Base-by-base conservation (phyloP, 2,113 vertebrate species). In the Eulemur macaco region DNA sequence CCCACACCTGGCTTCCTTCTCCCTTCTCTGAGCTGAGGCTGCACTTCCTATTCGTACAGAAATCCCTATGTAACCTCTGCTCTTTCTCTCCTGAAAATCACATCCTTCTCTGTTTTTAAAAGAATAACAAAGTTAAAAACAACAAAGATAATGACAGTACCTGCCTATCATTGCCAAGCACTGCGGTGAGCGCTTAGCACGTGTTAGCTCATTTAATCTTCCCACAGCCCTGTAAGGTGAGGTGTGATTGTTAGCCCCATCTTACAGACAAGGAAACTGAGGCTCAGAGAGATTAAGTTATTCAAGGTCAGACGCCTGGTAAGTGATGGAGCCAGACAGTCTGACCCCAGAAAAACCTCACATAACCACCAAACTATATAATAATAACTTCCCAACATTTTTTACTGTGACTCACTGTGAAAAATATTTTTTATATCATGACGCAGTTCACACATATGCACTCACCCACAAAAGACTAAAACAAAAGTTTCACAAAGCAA, bases 301-400 rank as follows among this genome's bases (percentile, higher is more conserved):
- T 89, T 90, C 85, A 87, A 52, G 31, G 85, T 69, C 88, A 89
- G 56, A 74, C 56, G 69, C 50, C 87, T 95, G 85, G 88, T 76
- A 80, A 96, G 8, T 34, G 56, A 96, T 66, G 91, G 93, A 96
- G 91, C 88, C 97, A 97, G 96, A 95, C 93, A 96, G 96, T 92
- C 95, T 95, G 91, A 97, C 91, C 97, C 91, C 81, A 96, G 96
- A 68, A 84, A 96, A 97, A 47, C 68, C 91, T 96, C 93, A 45
- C n/a, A 84, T 56, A 94, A 95, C 96, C 96, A 84, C 93, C 76
- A 83, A 94, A 87, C 93, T 94, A 63, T 93, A 90, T 92, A 97
- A 95, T 96, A 92, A 96, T 90, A 95, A 95, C 93, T 96, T 97
- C 71, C 81, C 69, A 80, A 87, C 89, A 90, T 95, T 90, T 97